These are phyloP conservation scores for Blera fallax DNA, from an alignment of 2,888 invertebrate species.

Conservation along the genomic window DNA sequence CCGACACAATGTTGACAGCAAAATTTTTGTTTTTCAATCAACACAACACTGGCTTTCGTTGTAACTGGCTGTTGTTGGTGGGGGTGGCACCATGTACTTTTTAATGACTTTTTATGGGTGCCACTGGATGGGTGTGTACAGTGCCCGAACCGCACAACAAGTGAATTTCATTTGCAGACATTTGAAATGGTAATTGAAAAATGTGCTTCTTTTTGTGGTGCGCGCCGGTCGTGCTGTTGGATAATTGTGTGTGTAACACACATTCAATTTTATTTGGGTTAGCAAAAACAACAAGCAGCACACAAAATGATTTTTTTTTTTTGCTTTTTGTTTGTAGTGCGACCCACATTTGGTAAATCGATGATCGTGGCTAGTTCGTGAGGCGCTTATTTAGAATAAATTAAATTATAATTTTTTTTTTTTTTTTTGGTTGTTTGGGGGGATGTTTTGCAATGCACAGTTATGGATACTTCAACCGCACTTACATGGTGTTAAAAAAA, in stretches of 20 bases:
- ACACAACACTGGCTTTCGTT: conserved; percentile 18
- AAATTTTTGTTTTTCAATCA: conserved; percentile 50
- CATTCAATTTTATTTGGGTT: conserved; percentile 64
- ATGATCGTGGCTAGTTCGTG: conserved; percentile 69
- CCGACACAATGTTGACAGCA: conserved; percentile 55
- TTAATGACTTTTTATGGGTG: conserved; percentile 55
- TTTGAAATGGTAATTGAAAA: conserved; percentile 70
- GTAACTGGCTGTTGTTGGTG: not conserved
- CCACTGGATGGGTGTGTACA: conserved; percentile 52
- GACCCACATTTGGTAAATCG: conserved; percentile 67
- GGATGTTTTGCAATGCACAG: conserved; percentile 38
- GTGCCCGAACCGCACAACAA: conserved; percentile 50
- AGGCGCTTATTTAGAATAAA: conserved; percentile 59
- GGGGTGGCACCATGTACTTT: not conserved
- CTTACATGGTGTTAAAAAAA: not conserved
- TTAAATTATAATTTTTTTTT: conserved; percentile 31
- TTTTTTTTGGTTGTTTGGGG: not conserved
- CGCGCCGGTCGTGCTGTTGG: conserved; percentile 15
- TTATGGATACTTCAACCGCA: conserved; percentile 14
- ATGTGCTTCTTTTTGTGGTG: conserved; percentile 47
- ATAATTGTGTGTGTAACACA: conserved; percentile 56
- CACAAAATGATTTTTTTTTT: conserved; percentile 10
- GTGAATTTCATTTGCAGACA: conserved; percentile 71
- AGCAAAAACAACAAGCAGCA: conserved; percentile 47
- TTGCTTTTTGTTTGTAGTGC: too few relatives aligned